phyloP scores from a whole-genome alignment of 2,888 invertebrate genomes.

The Netelia fuscicornis region DNA sequence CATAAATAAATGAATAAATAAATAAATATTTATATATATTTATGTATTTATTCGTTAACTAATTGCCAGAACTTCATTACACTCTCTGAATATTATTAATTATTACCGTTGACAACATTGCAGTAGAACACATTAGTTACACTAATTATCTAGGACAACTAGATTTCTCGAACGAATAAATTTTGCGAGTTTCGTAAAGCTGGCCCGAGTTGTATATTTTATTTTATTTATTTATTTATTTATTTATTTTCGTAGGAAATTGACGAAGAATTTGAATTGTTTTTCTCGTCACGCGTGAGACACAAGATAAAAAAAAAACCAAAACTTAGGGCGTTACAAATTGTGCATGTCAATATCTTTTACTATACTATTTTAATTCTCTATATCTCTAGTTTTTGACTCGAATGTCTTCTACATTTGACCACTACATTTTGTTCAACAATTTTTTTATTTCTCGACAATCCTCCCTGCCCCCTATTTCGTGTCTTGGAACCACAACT shows the following conservation, averaged over 20 bases:
- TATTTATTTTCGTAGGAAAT: slow-evolving; percentile 22
- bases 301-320: slow-evolving; percentile 14
- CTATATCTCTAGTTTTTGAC: slow-evolving; percentile 57
- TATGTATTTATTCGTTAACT: background rate
- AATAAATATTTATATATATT: background rate
- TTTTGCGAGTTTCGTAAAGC: background rate
- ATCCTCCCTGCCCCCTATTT: background rate
- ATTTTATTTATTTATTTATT: too few relatives aligned
- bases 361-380: slow-evolving; percentile 50
- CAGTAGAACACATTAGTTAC: slow-evolving; percentile 21
- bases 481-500: slow-evolving; percentile 26
- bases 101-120: slow-evolving; percentile 38
- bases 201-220: slow-evolving; percentile 11
- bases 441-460: background rate
- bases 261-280: slow-evolving; percentile 49
- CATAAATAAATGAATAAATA: slow-evolving; percentile 15
- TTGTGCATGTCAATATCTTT: slow-evolving; percentile 65
- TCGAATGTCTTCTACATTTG: slow-evolving; percentile 62
- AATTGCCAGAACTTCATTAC: slow-evolving; percentile 15
- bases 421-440: background rate
- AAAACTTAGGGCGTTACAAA: slow-evolving; percentile 48
- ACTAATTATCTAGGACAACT: slow-evolving; percentile 13
- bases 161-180: background rate
- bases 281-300: slow-evolving; percentile 33
- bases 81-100: slow-evolving; percentile 35